Evolutionary conservation across 2,888 invertebrate genomes (phyloP).

Genomic region (Pandemis corylana): DNA sequence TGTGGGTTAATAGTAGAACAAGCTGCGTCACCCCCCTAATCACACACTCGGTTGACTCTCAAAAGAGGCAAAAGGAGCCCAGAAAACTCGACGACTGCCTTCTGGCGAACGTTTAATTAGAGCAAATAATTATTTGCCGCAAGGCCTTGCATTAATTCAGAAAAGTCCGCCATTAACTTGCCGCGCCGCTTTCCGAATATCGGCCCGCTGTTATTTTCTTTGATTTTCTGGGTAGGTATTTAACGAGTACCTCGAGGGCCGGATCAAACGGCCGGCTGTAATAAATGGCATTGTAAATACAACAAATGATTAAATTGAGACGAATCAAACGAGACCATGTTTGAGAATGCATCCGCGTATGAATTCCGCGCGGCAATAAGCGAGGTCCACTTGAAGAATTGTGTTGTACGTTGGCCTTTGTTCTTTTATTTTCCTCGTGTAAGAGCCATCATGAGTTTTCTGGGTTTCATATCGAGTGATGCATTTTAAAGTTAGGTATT

Average conservation of each 20-base stretch:
- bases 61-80: constrained; percentile 60
- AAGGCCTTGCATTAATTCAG: constrained; percentile 51
- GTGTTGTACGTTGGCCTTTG: constrained; percentile 4
- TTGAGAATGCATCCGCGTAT: constrained; percentile 29
- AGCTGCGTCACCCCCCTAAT: constrained; percentile 67
- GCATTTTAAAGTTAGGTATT: not conserved
- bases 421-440: constrained; percentile 6
- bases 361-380: constrained; percentile 23
- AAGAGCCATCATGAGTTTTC: not conserved
- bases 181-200: constrained; percentile 46
- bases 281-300: constrained; percentile 37
- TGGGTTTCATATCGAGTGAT: not conserved
- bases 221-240: constrained; percentile 39
- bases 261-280: constrained; percentile 34
- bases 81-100: constrained; percentile 60
- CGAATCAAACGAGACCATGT: constrained; percentile 23
- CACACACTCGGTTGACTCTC: constrained; percentile 72
- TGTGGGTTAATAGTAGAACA: constrained; percentile 47
- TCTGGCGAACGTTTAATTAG: constrained; percentile 65
- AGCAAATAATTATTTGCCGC: constrained; percentile 63
- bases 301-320: constrained; percentile 30
- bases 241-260: constrained; percentile 27
- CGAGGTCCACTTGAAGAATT: constrained; percentile 8
- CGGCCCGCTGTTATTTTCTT: constrained; percentile 44
- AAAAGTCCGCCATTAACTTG: constrained; percentile 50